Conservation (phyloP, 30 jellyfish, hydroid and myxozoan species). For the Aurelia aurita complex sp. Pacific region DNA sequence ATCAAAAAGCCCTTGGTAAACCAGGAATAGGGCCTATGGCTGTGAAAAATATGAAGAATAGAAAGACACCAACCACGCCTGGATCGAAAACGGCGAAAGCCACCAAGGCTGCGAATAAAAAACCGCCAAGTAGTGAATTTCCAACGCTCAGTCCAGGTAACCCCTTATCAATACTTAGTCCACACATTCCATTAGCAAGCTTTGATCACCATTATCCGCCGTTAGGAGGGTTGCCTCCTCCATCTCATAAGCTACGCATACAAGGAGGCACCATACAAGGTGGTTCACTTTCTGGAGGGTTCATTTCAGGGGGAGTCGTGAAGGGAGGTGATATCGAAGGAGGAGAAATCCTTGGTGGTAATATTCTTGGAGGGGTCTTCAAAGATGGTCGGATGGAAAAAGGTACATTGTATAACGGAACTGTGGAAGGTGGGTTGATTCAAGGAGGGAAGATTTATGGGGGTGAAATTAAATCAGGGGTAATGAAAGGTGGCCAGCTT, state of each 20-base stretch:
- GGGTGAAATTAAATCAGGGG: constrained; percentile 79
- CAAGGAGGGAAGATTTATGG: constrained; percentile 84
- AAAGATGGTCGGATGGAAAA: constrained; percentile 83
- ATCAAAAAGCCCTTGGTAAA: constrained; percentile 18
- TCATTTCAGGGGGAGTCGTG: constrained; percentile 82
- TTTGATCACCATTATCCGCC: background rate
- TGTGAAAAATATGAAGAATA: background rate
- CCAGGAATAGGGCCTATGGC: constrained; percentile 20
- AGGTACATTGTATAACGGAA: constrained; percentile 77
- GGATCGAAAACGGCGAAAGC: background rate
- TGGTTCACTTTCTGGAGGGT: constrained; percentile 84
- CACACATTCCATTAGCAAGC: background rate
- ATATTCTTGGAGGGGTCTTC: constrained; percentile 73
- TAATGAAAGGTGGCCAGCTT: constrained; percentile 84
- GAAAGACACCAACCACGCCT: background rate
- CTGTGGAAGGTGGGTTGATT: constrained; percentile 85
- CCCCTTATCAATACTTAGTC: background rate
- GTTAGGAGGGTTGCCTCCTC: background rate
- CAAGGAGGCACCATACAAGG: constrained; percentile 88
- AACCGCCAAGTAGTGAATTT: background rate
- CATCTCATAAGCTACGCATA: constrained; percentile 32
- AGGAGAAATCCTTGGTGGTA: constrained; percentile 83
- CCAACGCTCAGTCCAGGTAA: background rate
- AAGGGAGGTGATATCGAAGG: constrained; percentile 94
- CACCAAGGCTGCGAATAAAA: background rate